Conservation (phyloP, 2,797 vertebrate genomes). For the Myotis daubentonii region DNA sequence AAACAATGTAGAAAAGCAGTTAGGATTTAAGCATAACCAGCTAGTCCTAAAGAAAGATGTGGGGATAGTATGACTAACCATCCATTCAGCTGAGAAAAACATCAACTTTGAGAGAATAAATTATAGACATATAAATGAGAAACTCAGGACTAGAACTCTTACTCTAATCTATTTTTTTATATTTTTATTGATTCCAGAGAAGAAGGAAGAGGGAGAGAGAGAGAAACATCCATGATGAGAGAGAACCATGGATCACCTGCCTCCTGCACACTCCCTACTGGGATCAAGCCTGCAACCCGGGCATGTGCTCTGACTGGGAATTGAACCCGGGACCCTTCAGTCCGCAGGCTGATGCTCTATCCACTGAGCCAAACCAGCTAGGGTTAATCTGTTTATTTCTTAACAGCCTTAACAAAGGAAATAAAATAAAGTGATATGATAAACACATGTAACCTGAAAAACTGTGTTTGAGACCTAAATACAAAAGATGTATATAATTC, state of each 20-base stretch:
- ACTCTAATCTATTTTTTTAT: background rate
- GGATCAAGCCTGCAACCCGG: too few relatives aligned
- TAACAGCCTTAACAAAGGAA: constrained; percentile 8
- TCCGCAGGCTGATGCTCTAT: too few relatives aligned
- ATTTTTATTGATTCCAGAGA: background rate
- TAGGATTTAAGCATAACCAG: background rate
- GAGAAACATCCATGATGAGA: too few relatives aligned
- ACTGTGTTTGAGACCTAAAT: background rate
- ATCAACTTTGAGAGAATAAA: background rate
- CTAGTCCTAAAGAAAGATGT: background rate
- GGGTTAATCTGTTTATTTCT: background rate
- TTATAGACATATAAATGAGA: constrained; percentile 1
- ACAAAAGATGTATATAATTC: constrained; percentile 18
- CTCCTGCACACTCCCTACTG: too few relatives aligned
- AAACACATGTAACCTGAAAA: constrained; percentile 27
- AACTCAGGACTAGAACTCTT: background rate
- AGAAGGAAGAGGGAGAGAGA: too few relatives aligned
- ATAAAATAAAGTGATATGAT: background rate
- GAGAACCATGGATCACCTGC: too few relatives aligned
- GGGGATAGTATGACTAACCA: background rate
- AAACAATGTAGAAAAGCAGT: background rate
- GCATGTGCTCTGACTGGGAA: too few relatives aligned
- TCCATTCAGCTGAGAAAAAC: background rate
- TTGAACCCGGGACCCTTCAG: too few relatives aligned
- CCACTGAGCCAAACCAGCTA: too few relatives aligned